Percentiles rank a stretch among this genome's conserved stretches.
Evolutionary conservation across 2,888 invertebrate species (phyloP).

Genomic region (Julus scandinavius): DNA sequence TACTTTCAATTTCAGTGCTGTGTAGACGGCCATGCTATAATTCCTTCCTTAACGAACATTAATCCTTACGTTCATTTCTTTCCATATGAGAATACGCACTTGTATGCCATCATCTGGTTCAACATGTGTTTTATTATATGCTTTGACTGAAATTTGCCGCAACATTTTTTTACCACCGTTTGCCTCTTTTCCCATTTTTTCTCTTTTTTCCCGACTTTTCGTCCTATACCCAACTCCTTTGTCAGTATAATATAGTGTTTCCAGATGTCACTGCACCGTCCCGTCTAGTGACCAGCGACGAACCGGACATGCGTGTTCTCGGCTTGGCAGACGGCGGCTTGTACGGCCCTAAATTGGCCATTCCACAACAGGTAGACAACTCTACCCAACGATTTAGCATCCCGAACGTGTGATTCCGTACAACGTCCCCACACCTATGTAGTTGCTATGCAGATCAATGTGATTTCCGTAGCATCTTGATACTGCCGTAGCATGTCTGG

Average conservation of each 20-base stretch:
- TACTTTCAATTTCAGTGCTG: neutral
- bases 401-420: neutral
- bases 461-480: neutral
- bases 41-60: too few species aligned
- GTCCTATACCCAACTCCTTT: slow-evolving; percentile 53
- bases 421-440: neutral
- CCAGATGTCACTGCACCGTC: slow-evolving; percentile 54
- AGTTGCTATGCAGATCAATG: neutral
- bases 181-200: slow-evolving; percentile 34
- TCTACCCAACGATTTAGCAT: slow-evolving; percentile 20
- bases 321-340: slow-evolving; percentile 52
- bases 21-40: neutral
- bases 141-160: slow-evolving; percentile 9
- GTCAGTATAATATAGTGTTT: slow-evolving; percentile 56
- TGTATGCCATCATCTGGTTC: slow-evolving; percentile 17
- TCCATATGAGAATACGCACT: slow-evolving; percentile 26
- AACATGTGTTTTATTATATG: slow-evolving; percentile 42
- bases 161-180: neutral
- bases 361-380: slow-evolving; percentile 51
- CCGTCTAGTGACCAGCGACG: slow-evolving; percentile 53
- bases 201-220: slow-evolving; percentile 51
- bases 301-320: slow-evolving; percentile 54
- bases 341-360: slow-evolving; percentile 42
- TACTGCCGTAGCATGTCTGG: neutral
- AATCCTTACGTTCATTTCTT: neutral